phyloP scores from a whole-genome alignment of 2,888 invertebrate genomes.

The Agrotis ipsilon region DNA sequence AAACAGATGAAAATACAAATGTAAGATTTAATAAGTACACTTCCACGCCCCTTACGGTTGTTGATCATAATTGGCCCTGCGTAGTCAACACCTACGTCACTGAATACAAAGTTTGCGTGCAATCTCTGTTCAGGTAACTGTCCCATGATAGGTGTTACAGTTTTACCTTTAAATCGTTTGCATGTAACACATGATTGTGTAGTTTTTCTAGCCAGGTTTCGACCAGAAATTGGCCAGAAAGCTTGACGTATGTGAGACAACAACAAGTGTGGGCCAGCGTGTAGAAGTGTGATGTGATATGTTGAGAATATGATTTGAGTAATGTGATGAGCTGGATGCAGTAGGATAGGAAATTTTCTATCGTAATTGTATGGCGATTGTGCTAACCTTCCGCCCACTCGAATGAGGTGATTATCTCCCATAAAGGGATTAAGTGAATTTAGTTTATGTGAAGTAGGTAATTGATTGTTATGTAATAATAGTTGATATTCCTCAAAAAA shows the following conservation, averaged over 20 bases:
- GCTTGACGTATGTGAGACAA: slow-evolving; percentile 10
- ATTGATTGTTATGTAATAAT: background rate
- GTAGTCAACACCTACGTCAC: slow-evolving; percentile 23
- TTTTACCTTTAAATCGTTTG: slow-evolving; percentile 19
- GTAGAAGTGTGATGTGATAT: slow-evolving; percentile 24
- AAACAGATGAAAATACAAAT: slow-evolving; percentile 25
- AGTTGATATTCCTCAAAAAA: background rate
- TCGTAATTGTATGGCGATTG: slow-evolving; percentile 25
- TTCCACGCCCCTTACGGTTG: slow-evolving; percentile 24
- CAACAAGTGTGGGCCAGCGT: slow-evolving; percentile 25
- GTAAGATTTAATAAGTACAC: slow-evolving; percentile 24
- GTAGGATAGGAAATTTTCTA: slow-evolving; percentile 10
- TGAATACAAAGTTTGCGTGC: slow-evolving; percentile 23
- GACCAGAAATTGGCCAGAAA: slow-evolving; percentile 14
- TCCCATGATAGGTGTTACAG: slow-evolving; percentile 25
- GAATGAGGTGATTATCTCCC: background rate
- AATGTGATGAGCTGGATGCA: slow-evolving; percentile 15
- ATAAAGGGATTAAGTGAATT: slow-evolving; percentile 1
- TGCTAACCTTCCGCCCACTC: background rate
- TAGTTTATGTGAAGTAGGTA: background rate
- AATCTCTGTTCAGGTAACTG: slow-evolving; percentile 15
- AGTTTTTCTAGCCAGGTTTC: background rate
- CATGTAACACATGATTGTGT: slow-evolving; percentile 21
- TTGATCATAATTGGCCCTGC: slow-evolving; percentile 27
- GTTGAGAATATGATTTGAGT: slow-evolving; percentile 9